These are phyloP conservation scores for Naso thynnoides DNA, from an alignment of 2,797 vertebrate genomes.

Conservation along the genomic window DNA sequence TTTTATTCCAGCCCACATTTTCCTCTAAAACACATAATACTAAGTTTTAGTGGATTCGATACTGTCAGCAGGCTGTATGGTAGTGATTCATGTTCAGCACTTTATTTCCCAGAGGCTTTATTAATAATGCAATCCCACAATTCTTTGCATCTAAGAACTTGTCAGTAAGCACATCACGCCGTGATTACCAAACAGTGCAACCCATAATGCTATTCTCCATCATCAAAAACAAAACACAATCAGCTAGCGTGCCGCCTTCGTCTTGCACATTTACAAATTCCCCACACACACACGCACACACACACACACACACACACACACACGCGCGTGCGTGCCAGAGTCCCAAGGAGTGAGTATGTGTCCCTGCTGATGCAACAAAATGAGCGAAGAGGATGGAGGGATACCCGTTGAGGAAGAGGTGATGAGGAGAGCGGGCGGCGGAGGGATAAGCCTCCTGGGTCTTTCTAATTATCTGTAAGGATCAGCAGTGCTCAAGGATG, in stretches of 20 bases:
- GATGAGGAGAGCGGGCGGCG: constrained; percentile 31
- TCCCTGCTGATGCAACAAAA: constrained; percentile 77
- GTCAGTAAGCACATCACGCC: constrained; percentile 42
- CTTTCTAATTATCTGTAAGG: constrained; percentile 81
- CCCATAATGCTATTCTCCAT: constrained; percentile 28
- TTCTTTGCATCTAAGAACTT: constrained; percentile 61
- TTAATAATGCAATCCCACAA: constrained; percentile 72
- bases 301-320: too few relatives aligned
- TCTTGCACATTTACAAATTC: constrained; percentile 17
- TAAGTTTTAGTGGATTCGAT: constrained; percentile 61
- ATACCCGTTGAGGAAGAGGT: constrained; percentile 35
- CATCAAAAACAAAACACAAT: constrained; percentile 26
- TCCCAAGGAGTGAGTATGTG: constrained; percentile 30
- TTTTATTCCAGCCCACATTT: constrained; percentile 47
- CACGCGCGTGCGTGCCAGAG: neutral
- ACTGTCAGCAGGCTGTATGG: constrained; percentile 40
- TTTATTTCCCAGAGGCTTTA: constrained; percentile 63
- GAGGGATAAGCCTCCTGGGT: constrained; percentile 67
- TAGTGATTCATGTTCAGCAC: constrained; percentile 61
- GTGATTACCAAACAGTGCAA: constrained; percentile 58
- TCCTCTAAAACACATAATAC: constrained; percentile 47
- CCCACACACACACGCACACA: constrained; percentile 13
- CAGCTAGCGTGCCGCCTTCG: constrained; percentile 32
- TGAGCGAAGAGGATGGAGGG: constrained; percentile 6
- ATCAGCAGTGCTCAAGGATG: constrained; percentile 79